Conservation (phyloP, 2,113 vertebrate species). For the Pelecanoides urinatrix region DNA sequence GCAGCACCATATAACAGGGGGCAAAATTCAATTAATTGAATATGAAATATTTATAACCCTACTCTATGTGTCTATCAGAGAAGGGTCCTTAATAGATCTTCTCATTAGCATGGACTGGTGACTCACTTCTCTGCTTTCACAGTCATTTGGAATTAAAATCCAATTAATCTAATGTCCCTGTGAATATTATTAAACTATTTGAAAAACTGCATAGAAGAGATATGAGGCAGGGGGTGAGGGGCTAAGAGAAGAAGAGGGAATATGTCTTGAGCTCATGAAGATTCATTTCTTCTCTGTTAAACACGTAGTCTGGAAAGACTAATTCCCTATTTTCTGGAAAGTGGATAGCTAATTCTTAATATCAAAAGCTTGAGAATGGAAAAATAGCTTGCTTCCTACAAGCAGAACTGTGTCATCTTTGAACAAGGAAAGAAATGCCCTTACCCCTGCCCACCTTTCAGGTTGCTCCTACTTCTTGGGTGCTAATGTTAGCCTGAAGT, state of each 20-base stretch:
- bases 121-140: slow-evolving; percentile 89
- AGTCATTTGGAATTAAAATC: slow-evolving; percentile 86
- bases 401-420: background rate
- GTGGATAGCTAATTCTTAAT: slow-evolving; percentile 18
- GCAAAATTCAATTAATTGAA: slow-evolving; percentile 86
- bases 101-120: slow-evolving; percentile 92
- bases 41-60: slow-evolving; percentile 90
- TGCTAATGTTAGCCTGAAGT: background rate
- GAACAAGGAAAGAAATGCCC: background rate
- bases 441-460: background rate
- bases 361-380: slow-evolving; percentile 1
- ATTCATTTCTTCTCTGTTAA: slow-evolving; percentile 64
- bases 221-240: slow-evolving; percentile 59
- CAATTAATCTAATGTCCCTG: slow-evolving; percentile 85
- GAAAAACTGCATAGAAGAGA: slow-evolving; percentile 77
- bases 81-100: slow-evolving; percentile 88
- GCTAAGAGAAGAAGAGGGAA: slow-evolving; percentile 60
- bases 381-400: background rate
- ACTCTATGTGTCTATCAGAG: slow-evolving; percentile 81
- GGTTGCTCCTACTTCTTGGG: background rate
- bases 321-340: slow-evolving; percentile 45
- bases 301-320: background rate
- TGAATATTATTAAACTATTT: slow-evolving; percentile 83
- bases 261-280: slow-evolving; percentile 52
- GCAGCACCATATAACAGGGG: slow-evolving; percentile 74